Evolutionary conservation across 2,113 vertebrate species (phyloP), one percentile per base, ranked within the genome.

Genomic region (Thamnophis sirtalis): DNA sequence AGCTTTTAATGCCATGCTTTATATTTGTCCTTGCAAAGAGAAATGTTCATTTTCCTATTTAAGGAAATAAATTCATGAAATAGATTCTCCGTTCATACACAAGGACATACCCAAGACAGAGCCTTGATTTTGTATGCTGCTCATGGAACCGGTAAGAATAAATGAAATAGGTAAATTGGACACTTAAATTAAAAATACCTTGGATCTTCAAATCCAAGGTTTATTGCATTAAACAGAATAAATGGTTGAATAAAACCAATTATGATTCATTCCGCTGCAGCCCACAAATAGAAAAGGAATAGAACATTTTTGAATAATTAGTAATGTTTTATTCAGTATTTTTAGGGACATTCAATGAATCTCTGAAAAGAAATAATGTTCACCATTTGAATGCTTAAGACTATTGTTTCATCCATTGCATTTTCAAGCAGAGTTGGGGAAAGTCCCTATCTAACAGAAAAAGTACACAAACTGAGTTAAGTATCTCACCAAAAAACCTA

Each of bases 281-380:
- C n/a, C 33, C 51, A 49, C 28, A 87, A 49, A 63, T 19, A 91
- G 26, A 60, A 63, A 33, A 68, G 21, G 21, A 91, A 86, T 21
- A 43, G n/a, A 91, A 68, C 19, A 11, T 26, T 87, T 28, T 28
- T 68, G 48, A 91, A 87, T 91, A 87, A 68, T 87, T 60, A 50
- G 19, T 91, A 53, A 91, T 85, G 90, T 85, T 84, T 84, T 85
- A 91, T 91, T 87, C 85, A 91, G 58, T 53, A 33, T 19, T 88
- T 60, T 91, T 28, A 43, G 84, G 53, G 15, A 86, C 84, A 60
- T 22, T 2, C 43, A 50, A 49, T 22, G 38, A 54, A 91, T 28
- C 54, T 58, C 53, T 91, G 22, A 85, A 90, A 80, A 53, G 22
- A 10, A 86, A 43, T 11, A 91, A 86, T n/a, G 9, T 22, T 56